Evolutionary conservation across 2,113 vertebrate genomes (phyloP), one percentile per base, ranked within the genome.

Genomic region (Bos indicus): DNA sequence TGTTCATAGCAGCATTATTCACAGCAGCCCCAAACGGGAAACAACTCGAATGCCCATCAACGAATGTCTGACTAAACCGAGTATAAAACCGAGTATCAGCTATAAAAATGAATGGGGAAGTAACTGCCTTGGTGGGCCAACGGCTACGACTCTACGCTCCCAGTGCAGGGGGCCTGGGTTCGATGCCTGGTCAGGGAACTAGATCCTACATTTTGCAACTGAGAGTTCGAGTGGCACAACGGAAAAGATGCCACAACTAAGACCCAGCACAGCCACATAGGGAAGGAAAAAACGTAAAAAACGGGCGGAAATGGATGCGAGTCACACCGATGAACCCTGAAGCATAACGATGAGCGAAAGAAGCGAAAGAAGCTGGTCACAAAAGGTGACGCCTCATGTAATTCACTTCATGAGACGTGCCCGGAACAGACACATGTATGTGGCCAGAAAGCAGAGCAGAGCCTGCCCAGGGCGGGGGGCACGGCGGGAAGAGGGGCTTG

Each of bases 381-480:
- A 5, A 40, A 16, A 40, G 52, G n/a, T 23, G 26, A 1, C 4
- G 0, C 2, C 0, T 16, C 0, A 16, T 26, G 14, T 15, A 2
- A 56, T 16, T 10, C 52, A 40, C 23, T 16, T 25, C 2, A 10
- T 3, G n/a, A 5, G 2, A 16, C 2, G 2, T 9, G 7, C 26
- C 81, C 1, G 8, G 51, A 56, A 56, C 33, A 83, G 51, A 23
- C 52, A 26, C 4, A 5, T 2, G 0, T 16, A 3, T 10, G 25
- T 5, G 36, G 52, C n/a, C n/a, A 56, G 52, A 56, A 40, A 40
- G 81, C 21, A 56, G 7, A 36, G 52, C 21, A 40, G 23, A 5
- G 23, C 1, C 25, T 56, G 23, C 23, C n/a, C 36, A 56, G 81
- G 52, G 52, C 81, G 2, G 1, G 23, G 81, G 51, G 52, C 13